Evolutionary conservation across 2,888 invertebrate genomes (phyloP).

Genomic region (Agrochola circellaris): DNA sequence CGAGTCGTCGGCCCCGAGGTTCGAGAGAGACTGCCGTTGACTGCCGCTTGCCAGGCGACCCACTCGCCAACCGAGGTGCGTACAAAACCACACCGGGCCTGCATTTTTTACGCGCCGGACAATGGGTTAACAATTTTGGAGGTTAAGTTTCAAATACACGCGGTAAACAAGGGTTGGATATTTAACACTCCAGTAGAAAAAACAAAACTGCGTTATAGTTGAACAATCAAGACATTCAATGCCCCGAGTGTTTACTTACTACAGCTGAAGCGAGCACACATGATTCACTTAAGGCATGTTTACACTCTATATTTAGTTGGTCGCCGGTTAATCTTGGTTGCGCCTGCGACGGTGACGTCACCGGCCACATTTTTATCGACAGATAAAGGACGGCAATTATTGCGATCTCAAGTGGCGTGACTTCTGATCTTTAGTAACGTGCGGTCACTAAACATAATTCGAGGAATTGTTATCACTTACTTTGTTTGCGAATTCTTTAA

Average conservation of each 20-base stretch:
- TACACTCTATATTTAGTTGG: constrained; percentile 84
- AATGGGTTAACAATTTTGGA: constrained; percentile 83
- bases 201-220: constrained; percentile 19
- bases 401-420: constrained; percentile 67
- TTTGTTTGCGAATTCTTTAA: constrained; percentile 48
- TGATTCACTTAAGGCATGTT: constrained; percentile 84
- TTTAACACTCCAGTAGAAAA: constrained; percentile 15
- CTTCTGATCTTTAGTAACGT: constrained; percentile 55
- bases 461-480: constrained; percentile 44
- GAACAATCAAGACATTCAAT: constrained; percentile 62
- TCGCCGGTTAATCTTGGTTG: constrained; percentile 77
- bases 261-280: constrained; percentile 74
- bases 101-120: constrained; percentile 86
- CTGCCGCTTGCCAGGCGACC: constrained; percentile 54
- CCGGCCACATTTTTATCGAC: constrained; percentile 73
- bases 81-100: constrained; percentile 73
- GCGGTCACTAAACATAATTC: constrained; percentile 36
- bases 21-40: constrained; percentile 78
- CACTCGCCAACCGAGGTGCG: constrained; percentile 60
- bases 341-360: constrained; percentile 84
- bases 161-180: constrained; percentile 53
- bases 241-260: constrained; percentile 74
- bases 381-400: constrained; percentile 80
- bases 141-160: constrained; percentile 85
- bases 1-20: constrained; percentile 79